These are phyloP conservation scores for Phrynosoma platyrhinos DNA, from an alignment of 2,113 vertebrate genomes.

Conservation along the genomic window DNA sequence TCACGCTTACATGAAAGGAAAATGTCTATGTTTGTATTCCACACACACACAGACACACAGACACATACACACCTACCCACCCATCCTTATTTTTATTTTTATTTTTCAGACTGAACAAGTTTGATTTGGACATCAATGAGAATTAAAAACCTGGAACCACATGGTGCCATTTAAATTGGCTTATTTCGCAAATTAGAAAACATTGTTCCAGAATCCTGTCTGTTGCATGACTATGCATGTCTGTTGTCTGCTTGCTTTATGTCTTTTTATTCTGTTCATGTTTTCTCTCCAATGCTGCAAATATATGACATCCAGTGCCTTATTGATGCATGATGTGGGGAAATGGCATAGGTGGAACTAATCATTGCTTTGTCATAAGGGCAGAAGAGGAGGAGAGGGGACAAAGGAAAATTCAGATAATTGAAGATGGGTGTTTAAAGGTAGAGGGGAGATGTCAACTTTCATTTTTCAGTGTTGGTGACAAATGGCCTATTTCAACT, in stretches of 20 bases:
- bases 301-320: fast-evolving
- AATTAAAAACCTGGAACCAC: not conserved
- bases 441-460: constrained; percentile 3
- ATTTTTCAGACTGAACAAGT: not conserved
- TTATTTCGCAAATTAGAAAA: not conserved
- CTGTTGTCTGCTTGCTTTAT: not conserved
- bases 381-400: not conserved
- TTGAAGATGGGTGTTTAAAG: constrained; percentile 28
- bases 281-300: fast-evolving
- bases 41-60: not conserved
- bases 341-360: not conserved
- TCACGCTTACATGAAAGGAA: not conserved
- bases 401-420: not conserved
- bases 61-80: not conserved
- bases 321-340: fast-evolving
- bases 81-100: constrained; percentile 22
- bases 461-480: not conserved
- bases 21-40: not conserved
- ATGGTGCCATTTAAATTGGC: fast-evolving
- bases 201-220: not conserved
- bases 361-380: not conserved
- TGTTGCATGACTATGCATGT: not conserved
- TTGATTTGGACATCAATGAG: not conserved
- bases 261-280: not conserved
- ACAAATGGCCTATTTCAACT: not conserved